These are phyloP conservation scores for Limnothrissa miodon DNA, from an alignment of 2,113 vertebrate genomes.

Conservation along the genomic window DNA sequence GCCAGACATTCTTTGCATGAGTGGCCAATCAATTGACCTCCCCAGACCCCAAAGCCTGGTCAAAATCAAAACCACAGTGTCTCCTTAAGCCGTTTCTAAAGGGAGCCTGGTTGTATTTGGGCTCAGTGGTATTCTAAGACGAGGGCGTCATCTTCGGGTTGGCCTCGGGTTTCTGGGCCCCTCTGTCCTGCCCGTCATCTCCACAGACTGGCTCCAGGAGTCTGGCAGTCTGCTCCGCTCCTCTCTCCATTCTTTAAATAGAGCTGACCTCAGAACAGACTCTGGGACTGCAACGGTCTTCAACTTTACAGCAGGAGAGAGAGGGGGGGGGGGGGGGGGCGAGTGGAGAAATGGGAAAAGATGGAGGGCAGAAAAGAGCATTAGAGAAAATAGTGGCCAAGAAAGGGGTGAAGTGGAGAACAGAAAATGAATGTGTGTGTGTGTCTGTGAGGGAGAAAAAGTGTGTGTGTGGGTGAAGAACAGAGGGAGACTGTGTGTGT, in stretches of 20 bases:
- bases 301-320: conserved; percentile 44
- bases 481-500: background rate
- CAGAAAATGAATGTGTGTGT: too few species aligned
- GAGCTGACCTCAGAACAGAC: conserved; percentile 62
- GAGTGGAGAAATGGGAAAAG: background rate
- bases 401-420: background rate
- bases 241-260: conserved; percentile 58
- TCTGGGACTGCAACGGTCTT: conserved; percentile 56
- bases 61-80: background rate
- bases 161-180: background rate
- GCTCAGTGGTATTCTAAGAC: background rate
- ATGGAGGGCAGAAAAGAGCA: background rate
- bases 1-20: conserved; percentile 1
- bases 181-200: background rate
- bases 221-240: conserved; percentile 59
- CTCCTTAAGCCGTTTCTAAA: background rate
- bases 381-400: background rate
- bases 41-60: background rate
- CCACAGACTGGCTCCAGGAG: conserved; percentile 53
- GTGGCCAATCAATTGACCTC: background rate
- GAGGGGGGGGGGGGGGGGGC: background rate
- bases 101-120: background rate
- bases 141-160: background rate
- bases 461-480: background rate
- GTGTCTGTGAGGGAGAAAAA: too few species aligned